These are phyloP conservation scores for Porites australiensis DNA, from an alignment of 64 coral and sea anemone genomes.

Conservation along the genomic window DNA sequence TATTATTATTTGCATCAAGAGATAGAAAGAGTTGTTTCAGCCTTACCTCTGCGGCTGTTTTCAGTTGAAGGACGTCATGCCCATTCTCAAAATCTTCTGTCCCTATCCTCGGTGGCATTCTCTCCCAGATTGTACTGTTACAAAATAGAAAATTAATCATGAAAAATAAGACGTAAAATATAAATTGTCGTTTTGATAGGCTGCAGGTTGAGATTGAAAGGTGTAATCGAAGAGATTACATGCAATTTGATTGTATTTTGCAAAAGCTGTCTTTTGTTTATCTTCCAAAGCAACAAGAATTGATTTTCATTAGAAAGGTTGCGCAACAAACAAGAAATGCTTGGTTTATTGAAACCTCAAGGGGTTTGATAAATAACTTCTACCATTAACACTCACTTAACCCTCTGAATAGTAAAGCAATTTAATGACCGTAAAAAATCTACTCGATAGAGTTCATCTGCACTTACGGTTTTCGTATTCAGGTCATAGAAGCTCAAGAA, in stretches of 20 bases:
- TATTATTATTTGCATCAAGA: no score
- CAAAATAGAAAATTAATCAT: not conserved
- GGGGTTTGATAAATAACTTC: not conserved
- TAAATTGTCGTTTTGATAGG: not conserved
- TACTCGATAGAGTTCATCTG: not conserved
- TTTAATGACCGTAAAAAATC: not conserved
- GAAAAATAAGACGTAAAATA: not conserved
- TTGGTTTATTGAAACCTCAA: not conserved
- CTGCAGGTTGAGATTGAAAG: no score
- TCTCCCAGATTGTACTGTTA: constrained; percentile 23
- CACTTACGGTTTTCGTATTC: not conserved
- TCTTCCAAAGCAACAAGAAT: not conserved
- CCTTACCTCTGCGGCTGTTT: constrained; percentile 17
- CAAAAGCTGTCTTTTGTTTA: constrained; percentile 5
- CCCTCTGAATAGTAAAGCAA: not conserved
- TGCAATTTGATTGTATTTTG: not conserved
- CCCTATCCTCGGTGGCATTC: constrained; percentile 19
- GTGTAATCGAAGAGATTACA: no score
- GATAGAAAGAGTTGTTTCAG: not conserved
- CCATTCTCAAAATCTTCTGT: constrained; percentile 13
- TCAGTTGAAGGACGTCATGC: not conserved
- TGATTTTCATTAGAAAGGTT: constrained; percentile 21
- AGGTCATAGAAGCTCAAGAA: not conserved
- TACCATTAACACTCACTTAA: not conserved
- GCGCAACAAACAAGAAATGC: not conserved